Base-by-base conservation (phyloP, 2,888 invertebrate species). In the Hemistola chrysoprasaria region DNA sequence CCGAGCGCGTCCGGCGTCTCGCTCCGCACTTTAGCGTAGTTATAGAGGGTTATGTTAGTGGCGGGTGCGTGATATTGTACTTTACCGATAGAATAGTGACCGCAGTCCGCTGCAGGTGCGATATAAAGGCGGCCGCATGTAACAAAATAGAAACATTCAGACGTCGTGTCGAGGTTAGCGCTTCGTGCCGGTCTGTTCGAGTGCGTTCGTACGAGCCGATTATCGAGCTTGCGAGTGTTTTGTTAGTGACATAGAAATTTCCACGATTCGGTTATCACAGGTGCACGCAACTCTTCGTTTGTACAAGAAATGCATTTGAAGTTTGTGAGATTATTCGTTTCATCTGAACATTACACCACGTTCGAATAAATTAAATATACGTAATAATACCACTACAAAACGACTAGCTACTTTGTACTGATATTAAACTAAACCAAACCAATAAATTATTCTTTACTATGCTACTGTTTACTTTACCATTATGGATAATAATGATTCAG, bases 51-150 rank as follows among this genome's bases (percentile, higher is more conserved):
- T 62, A 74, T 75, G 87, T 89, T 89, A 89, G 89, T 85, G 64
- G 84, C 82, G 81, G 82, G 85, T 83, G 91, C 92, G 90, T 92
- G 92, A 91, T 91, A 91, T 88, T 90, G 92, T 92, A 92, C 92
- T 84, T 92, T 92, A 92, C 92, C 92, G 78, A 92, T 85, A 82
- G 91, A 90, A 77, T 92, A 90, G 84, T 86, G 90, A 75, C 81
- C 90, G 85, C 90, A 91, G 82, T 92, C 92, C 90, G 90, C 92
- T 92, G 92, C 88, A 82, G 86, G 86, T 84, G 90, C 82, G 88
- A 88, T 79, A 82, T 78, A 85, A 80, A 82, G 88, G 82, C 88
- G 78, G 88, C 89, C 89, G 90, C 90, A 90, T 90, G 90, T 81
- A 90, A 90, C 86, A 90, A 90, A 90, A 87, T 76, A 86, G 73